phyloP scores from a whole-genome alignment of 2,888 invertebrate genomes.

The Caenorhabditis uteleia region DNA sequence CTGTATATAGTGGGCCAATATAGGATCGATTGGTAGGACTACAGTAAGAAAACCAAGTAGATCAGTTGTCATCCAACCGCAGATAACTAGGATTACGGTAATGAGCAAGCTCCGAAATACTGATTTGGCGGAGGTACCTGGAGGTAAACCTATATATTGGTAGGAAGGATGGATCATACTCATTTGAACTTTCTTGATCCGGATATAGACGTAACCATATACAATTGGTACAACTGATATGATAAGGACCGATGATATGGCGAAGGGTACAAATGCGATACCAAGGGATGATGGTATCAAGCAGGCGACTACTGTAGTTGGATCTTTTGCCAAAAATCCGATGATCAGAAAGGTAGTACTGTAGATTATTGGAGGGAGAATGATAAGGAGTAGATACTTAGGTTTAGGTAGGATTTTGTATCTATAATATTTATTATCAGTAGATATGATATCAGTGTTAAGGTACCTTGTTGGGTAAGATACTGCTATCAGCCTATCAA shows the following conservation, averaged over 20 bases:
- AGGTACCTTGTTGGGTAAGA: conserved; percentile 2
- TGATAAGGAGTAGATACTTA: background rate
- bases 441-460: background rate
- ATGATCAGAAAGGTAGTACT: background rate
- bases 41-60: conserved; percentile 22
- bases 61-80: conserved; percentile 38
- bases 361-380: conserved; percentile 4
- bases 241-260: conserved; percentile 3
- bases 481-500: conserved; percentile 14
- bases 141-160: background rate
- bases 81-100: background rate
- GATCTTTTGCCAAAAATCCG: background rate
- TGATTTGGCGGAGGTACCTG: conserved; percentile 12
- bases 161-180: too few species aligned
- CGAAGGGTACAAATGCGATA: background rate
- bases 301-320: too few species aligned
- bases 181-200: too few species aligned
- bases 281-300: conserved; percentile 8
- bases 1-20: conserved; percentile 19
- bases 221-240: conserved; percentile 1
- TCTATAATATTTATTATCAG: too few species aligned
- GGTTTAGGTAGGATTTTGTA: too few species aligned
- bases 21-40: conserved; percentile 23
- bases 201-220: conserved; percentile 2
- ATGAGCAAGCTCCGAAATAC: background rate